Evolutionary conservation across 2,888 invertebrate species (phyloP), one percentile per base, ranked within the genome.

Genomic region (Barypeithes pellucidus): DNA sequence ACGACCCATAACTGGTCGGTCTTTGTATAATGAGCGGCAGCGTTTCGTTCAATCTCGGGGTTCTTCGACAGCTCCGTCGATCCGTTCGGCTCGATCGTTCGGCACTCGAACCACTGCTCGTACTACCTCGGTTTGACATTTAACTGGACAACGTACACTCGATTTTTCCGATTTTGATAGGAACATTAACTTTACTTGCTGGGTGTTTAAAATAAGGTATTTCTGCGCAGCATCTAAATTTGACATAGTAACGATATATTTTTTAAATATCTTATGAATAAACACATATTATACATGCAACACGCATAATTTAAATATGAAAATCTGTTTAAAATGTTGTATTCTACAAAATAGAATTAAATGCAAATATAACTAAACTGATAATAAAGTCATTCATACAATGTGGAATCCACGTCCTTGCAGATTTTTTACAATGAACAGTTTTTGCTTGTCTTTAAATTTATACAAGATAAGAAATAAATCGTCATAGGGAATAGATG

Each of bases 1-100:
- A 83, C 61, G 91, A 90, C 50, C 91, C 91, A 82, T 91, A 91
- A 79, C 88, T 90, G 74, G 89, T 87, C 0, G 90, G 89, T 36
- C 82, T 60, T 75, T 72, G 73, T 29, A 81, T 70, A 61, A 84
- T 77, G 67, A 86, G 77, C 0, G 85, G 84, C 11, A 81, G 77
- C 29, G 76, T 80, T 77, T 86, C 86, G 11, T 71, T 41, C 12
- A 20, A 18, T 62, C 67, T 70, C 33, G 67, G 52, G 43, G 16
- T 33, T 69, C 67, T 73, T 8, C 54, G 54, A 11, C 12, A 29
- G 2, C 41, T 45, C 11, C 18, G 61, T 12, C 54, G 68, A 20
- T 43, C 69, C 24, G 57, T 29, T 14, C 65, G 63, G 50, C 65
- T 66, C 16, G 67, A 43, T 18, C 66, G 62, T 66, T 67, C 74